Base-by-base conservation (phyloP, 2,113 vertebrate species). In the Emydura subglobosa region DNA sequence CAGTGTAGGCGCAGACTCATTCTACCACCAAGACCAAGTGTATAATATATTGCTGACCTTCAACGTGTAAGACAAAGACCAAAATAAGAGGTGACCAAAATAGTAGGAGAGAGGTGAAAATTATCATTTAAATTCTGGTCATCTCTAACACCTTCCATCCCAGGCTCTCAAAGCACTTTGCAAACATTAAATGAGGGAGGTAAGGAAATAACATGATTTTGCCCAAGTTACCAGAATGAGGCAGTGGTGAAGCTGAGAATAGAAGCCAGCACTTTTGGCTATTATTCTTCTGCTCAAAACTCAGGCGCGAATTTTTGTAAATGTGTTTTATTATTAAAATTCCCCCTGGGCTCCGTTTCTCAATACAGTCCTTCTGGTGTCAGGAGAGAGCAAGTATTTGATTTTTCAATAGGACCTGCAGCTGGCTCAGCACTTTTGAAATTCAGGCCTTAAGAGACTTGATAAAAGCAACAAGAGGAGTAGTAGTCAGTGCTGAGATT, bases 201-300 rank as follows among this genome's bases (percentile, higher is more conserved):
- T 78, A 78, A 78, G 74, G 74, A 78, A 78, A 47, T 29, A 93
- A 97, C 93, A 95, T 91, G 65, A 95, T 91, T 53, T 7, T 91
- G 88, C 86, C 74, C 90, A 78, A 89, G 53, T 89, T 82, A 95
- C 80, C 72, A 59, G 65, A 84, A 51, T 3, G 1, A 16, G 79
- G 79, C 80, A 87, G 59, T 22, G 53, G 42, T 85, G 22, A 76
- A 94, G 61, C 0, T 57, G 34, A 31, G 8, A 97, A 91, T 1
- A 91, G 57, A 94, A 87, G 4, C 42, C 74, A 47, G 25, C 24
- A 27, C 34, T 47, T 78, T 22, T 44, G 74, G 11, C 42, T 84
- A 78, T 53, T 31, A 4, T 24, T 92, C 87, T 49, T 24, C 39
- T 42, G 83, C 57, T 84, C 87, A 55, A 93, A 96, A 93, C 82